Base-by-base conservation (phyloP, 2,797 vertebrate species). In the Poecilia velifera region DNA sequence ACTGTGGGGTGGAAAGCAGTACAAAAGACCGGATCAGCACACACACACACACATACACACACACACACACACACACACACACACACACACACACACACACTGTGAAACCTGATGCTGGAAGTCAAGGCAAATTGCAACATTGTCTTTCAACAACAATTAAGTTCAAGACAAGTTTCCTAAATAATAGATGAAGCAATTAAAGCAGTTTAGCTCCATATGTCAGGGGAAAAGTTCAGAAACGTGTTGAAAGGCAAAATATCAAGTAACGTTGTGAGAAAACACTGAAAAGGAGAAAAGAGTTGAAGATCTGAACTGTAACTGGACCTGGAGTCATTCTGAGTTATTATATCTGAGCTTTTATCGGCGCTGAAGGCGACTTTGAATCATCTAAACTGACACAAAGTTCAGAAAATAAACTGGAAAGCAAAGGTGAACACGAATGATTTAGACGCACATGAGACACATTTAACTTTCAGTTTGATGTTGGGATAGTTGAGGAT, bases 31-130 rank as follows among this genome's bases (percentile, higher is more conserved):
- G 43, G 41, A 12, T 49, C 47, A 14, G 22, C 72, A 51, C 68
- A 18, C 36, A 2, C 43, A 13, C 18, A 6, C 47, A 18, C 46
- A 49, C 46, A 6, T 16, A 1, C 46, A 1, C 39, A 41, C 39
- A 6, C 47, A 18, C 46, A 49, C 46, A 6, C 46, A 1, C 46
- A 1, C 39, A 41, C 39, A 41, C 39, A 41, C 43, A 9, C 9
- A 10, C 43, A 43, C 43, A 2, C 43, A 9, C 43, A 1, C 71
- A 55, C 64, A 22, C 31, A 10, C 41, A 55, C 39, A 0, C 39
- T 62, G 31, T 74, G 78, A 75, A 80, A 84, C 82, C 72, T 39
- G 75, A 77, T 80, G 75, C 18, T 72, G 64, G 3, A 6, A 51
- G 51, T 46, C 20, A 59, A 78, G 72, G 77, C 12, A 36, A 70